These are phyloP conservation scores for Ochotona princeps DNA, from an alignment of 2,113 vertebrate species.

Conservation along the genomic window DNA sequence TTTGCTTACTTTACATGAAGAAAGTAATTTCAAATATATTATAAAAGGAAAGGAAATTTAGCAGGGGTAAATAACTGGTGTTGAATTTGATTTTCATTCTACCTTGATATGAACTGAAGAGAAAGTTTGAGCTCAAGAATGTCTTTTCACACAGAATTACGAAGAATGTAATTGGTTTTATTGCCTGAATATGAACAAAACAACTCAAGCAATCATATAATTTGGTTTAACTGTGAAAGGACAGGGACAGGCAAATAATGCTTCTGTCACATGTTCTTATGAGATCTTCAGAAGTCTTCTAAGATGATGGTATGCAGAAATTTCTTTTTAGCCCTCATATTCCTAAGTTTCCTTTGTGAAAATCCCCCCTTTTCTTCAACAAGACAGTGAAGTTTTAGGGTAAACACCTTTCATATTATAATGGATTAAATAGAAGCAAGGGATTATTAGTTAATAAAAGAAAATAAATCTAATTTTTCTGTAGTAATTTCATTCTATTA, in stretches of 20 bases:
- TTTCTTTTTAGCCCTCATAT: neutral
- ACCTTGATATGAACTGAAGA: neutral
- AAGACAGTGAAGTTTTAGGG: slow-evolving; percentile 27
- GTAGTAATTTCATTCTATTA: slow-evolving; percentile 1
- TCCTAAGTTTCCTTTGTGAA: neutral
- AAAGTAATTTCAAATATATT: neutral
- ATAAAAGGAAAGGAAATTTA: slow-evolving; percentile 8
- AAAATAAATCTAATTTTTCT: slow-evolving; percentile 16
- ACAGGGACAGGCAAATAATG: neutral
- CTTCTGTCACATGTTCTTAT: neutral
- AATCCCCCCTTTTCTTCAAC: neutral
- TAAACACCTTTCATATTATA: neutral
- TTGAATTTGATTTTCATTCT: slow-evolving; percentile 27
- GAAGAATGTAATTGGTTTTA: neutral
- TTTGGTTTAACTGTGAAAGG: neutral
- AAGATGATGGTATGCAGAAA: neutral
- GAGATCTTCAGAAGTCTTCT: neutral
- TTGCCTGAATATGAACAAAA: neutral
- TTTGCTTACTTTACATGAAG: no score
- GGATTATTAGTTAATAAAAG: slow-evolving; percentile 20
- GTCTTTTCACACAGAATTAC: neutral
- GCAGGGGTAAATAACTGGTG: neutral
- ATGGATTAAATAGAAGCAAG: neutral
- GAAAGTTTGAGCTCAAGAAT: neutral
- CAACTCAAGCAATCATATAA: neutral